These are phyloP conservation scores for Chroicocephalus ridibundus DNA, from an alignment of 2,113 vertebrate species.

Conservation along the genomic window DNA sequence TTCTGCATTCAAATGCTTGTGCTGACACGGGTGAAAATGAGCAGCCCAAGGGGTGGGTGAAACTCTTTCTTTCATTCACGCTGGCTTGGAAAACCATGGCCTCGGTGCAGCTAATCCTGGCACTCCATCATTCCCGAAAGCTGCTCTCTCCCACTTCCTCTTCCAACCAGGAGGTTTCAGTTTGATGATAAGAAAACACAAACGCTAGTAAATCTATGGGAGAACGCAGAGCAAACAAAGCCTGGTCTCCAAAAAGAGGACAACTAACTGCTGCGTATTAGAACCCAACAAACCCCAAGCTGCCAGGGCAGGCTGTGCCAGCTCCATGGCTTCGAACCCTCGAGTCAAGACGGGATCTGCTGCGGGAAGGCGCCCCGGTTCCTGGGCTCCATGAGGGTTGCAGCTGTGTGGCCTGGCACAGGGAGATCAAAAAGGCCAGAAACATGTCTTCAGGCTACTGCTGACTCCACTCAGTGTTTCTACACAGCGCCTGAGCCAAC, in stretches of 20 bases:
- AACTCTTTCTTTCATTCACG: background rate
- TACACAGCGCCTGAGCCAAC: no score
- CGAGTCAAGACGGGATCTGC: background rate
- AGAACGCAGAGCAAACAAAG: background rate
- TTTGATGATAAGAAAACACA: background rate
- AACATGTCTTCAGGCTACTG: background rate
- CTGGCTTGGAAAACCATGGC: background rate
- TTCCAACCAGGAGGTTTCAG: background rate
- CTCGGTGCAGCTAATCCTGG: background rate
- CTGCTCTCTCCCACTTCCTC: background rate
- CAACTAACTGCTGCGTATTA: accelerated
- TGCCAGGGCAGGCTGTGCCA: background rate
- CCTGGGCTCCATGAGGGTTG: background rate
- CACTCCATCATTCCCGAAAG: background rate
- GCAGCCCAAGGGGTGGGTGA: constrained; percentile 29
- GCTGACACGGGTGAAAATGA: background rate
- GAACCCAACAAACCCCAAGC: background rate
- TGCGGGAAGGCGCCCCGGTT: background rate
- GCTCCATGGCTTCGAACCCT: background rate
- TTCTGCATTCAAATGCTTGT: background rate
- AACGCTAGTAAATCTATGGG: background rate
- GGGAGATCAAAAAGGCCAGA: background rate
- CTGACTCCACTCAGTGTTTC: background rate
- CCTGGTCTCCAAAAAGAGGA: background rate
- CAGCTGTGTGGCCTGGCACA: background rate